Evolutionary conservation across 2,888 invertebrate genomes (phyloP), one percentile per base, ranked within the genome.

Genomic region (Boloria selene): DNA sequence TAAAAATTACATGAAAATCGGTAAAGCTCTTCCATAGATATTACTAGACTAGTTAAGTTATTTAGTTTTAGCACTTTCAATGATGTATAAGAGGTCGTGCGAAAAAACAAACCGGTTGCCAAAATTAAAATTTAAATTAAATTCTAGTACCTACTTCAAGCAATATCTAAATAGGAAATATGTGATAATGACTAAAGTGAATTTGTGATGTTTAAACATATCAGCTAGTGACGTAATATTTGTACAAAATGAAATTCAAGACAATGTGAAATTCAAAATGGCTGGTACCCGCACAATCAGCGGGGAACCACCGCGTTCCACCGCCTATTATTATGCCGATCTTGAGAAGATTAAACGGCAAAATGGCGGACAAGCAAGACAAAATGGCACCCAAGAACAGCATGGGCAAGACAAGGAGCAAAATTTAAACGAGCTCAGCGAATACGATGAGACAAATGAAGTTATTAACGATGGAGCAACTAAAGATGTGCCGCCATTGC

Each of bases 251-350:
- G 26, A 45, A 1, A 22, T 1, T 42, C 13, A 44, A 52, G 13
- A 51, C 70, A 72, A 78, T 79, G 73, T 77, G 65, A 72, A 72
- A 1, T 10, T 10, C 65, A 69, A 80, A 74, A 53, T 87, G 82
- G 84, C 87, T 44, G 83, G 84, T 0, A 80, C 79, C 0, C 76
- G 92, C 67, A 87, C 89, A 64, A 78, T 87, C 50, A 85, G 87
- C 74, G 90, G 88, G 55, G 94, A 94, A 80, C 93, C 93, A 14
- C 94, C 94, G 71, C 93, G 94, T 76, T 93, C 94, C 70, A 93
- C 94, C 68, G 91, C 93, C 0, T 93, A 93, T 75, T 92, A 93
- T 80, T 94, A 94, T 82, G 94, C 93, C 0, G 94, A 94, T 72
- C 80, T 93, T 0, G 93, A 94, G 55, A 87, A 93, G 1, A 86